Evolutionary conservation across 2,113 vertebrate genomes (phyloP).

Genomic region (Neotragus pygmaeus): DNA sequence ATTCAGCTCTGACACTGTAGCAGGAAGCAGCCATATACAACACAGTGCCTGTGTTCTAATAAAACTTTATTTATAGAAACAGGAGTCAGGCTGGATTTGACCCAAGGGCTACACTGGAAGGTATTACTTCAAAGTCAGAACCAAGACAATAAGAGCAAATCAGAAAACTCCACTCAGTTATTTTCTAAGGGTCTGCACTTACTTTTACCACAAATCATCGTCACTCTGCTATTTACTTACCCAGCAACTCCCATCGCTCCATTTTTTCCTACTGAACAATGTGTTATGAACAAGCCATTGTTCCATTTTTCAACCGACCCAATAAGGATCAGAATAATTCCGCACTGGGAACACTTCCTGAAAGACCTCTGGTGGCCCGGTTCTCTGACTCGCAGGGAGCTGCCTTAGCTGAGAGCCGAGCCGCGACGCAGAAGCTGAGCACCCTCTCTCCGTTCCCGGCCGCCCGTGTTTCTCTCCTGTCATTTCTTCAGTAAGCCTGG

Average conservation of each 20-base stretch:
- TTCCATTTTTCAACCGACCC: too few species aligned
- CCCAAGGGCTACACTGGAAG: not conserved
- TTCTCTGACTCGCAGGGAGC: not conserved
- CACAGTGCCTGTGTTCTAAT: not conserved
- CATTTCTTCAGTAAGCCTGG: not conserved
- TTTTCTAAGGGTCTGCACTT: not conserved
- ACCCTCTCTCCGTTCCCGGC: not conserved
- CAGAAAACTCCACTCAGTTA: not conserved
- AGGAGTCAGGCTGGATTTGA: not conserved
- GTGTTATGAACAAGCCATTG: too few species aligned
- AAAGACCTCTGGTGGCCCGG: constrained; percentile 11
- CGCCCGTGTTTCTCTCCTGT: not conserved
- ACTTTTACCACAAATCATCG: not conserved
- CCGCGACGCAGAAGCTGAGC: too few species aligned
- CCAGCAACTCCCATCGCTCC: not conserved
- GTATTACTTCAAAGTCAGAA: not conserved
- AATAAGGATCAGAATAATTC: too few species aligned
- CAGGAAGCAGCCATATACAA: not conserved
- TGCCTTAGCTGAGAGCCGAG: too few species aligned
- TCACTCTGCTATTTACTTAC: not conserved
- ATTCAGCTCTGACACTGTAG: not conserved
- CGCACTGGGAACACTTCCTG: not conserved
- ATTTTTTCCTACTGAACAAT: constrained; percentile 19
- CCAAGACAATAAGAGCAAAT: not conserved
- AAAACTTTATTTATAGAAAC: constrained; percentile 22